Base-by-base conservation (phyloP, 2,113 vertebrate genomes). In the Progne subis region DNA sequence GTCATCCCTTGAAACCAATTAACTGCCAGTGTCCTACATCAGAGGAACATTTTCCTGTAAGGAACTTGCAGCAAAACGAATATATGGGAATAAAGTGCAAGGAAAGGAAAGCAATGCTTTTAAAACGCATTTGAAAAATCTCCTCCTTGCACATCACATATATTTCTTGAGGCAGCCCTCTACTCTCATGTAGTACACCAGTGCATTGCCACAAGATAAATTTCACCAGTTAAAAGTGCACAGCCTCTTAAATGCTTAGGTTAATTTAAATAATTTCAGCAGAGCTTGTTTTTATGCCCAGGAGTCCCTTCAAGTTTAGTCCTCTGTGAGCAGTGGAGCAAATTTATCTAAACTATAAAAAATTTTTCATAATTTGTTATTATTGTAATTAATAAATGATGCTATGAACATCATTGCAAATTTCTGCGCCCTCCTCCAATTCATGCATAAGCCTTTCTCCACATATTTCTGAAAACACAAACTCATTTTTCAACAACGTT, bases 111-210 rank as follows among this genome's bases (percentile, higher is more conserved):
- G 20, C 32, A 68, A 28, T n/a, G 7, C 7, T 75, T 94, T 78
- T 32, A 74, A 82, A 64, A n/a, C 28, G 11, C 12, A 3, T 41
- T 74, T 74, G 11, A 19, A 75, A 92, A 29, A 74, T 78, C 41
- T 24, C 25, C 8, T 68, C 21, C 19, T 82, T 12, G 2, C 15
- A 2, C 11, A 47, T 29, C 5, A 7, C 23, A 43, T 6, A 12
- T 0, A 1, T 79, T 79, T 69, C 52, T 68, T 4, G 0, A 61
- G 37, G 18, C 6, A 74, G 10, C 18, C 28, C 50, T 34, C 32
- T 69, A 14, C 18, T 74, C n/a, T 31, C 0, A 0, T 34, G 32
- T 34, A 64, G 50, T 1, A 1, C 16, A 12, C 0, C 0, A 25
- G 14, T 82, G 32, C 7, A 1, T 71, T 46, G 23, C 18, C 52